Conservation (phyloP, 2,113 vertebrate species). For the Ailurus styani region DNA sequence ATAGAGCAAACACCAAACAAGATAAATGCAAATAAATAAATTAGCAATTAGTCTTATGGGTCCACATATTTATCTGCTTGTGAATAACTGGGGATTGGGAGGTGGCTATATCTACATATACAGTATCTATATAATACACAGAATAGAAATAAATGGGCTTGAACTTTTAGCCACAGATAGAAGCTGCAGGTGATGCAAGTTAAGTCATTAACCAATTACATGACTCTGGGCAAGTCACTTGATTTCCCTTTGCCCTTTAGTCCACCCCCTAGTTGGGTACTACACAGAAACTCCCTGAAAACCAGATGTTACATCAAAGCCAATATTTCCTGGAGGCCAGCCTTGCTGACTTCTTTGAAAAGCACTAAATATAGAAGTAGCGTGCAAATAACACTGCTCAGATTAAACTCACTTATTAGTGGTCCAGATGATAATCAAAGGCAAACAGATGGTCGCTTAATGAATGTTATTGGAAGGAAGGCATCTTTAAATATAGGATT, state of each 20-base stretch:
- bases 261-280: slow-evolving; percentile 29
- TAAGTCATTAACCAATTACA: slow-evolving; percentile 39
- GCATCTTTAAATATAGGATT: slow-evolving; percentile 75
- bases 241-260: slow-evolving; percentile 52
- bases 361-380: slow-evolving; percentile 74
- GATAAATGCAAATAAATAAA: not conserved
- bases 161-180: not conserved
- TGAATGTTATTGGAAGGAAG: slow-evolving; percentile 72
- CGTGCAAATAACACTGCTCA: slow-evolving; percentile 62
- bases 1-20: not conserved
- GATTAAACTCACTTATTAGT: slow-evolving; percentile 65
- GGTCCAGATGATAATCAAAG: slow-evolving; percentile 71
- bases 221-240: slow-evolving; percentile 34
- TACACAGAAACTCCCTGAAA: slow-evolving; percentile 64
- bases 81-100: not conserved
- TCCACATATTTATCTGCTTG: not conserved
- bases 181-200: slow-evolving; percentile 29
- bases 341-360: slow-evolving; percentile 72
- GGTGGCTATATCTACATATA: not conserved
- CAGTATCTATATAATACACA: not conserved
- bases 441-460: slow-evolving; percentile 73
- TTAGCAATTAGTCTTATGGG: not conserved
- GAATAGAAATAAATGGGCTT: not conserved
- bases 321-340: slow-evolving; percentile 71
- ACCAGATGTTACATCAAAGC: slow-evolving; percentile 75